A percentile compares a stretch with the other conserved stretches of the same genome.
These are phyloP conservation scores for Liopterus haemorrhoidalis DNA, from an alignment of 2,888 invertebrate species.

Conservation along the genomic window DNA sequence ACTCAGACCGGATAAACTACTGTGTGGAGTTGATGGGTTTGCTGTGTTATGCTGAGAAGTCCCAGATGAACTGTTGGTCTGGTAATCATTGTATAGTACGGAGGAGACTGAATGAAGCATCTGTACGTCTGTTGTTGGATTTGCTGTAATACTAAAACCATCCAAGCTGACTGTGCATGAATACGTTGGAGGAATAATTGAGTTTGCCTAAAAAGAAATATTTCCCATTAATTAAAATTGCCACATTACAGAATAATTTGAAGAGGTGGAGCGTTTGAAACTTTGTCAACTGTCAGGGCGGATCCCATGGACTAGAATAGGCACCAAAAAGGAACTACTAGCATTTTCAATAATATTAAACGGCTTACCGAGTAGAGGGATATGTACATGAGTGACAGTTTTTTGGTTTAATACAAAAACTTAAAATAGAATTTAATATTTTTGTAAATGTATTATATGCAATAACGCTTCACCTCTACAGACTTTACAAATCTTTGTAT, in stretches of 20 bases:
- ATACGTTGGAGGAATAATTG: slow-evolving; percentile 77
- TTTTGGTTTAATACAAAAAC: no score
- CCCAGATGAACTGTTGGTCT: slow-evolving; percentile 30
- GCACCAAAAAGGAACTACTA: neutral
- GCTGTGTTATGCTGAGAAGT: slow-evolving; percentile 30
- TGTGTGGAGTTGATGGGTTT: slow-evolving; percentile 17
- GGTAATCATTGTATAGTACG: slow-evolving; percentile 46
- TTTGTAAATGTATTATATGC: no score
- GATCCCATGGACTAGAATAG: neutral
- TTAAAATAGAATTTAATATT: no score
- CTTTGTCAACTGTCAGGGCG: neutral
- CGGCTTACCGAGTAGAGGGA: no score
- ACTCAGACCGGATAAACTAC: no score
- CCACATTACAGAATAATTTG: no score
- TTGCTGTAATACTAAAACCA: slow-evolving; percentile 34
- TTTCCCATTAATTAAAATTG: no score
- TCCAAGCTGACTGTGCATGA: slow-evolving; percentile 72
- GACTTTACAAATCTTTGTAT: neutral
- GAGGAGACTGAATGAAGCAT: slow-evolving; percentile 58
- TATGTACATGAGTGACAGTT: neutral
- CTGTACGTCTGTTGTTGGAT: slow-evolving; percentile 34
- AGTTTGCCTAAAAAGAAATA: slow-evolving; percentile 57
- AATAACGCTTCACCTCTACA: neutral
- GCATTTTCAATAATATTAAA: neutral
- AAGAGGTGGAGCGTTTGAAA: no score